Evolutionary conservation across 1,140 invertebrate genomes (phyloP), one percentile per base, ranked within the genome.

Genomic region (Episyrphus balteatus): DNA sequence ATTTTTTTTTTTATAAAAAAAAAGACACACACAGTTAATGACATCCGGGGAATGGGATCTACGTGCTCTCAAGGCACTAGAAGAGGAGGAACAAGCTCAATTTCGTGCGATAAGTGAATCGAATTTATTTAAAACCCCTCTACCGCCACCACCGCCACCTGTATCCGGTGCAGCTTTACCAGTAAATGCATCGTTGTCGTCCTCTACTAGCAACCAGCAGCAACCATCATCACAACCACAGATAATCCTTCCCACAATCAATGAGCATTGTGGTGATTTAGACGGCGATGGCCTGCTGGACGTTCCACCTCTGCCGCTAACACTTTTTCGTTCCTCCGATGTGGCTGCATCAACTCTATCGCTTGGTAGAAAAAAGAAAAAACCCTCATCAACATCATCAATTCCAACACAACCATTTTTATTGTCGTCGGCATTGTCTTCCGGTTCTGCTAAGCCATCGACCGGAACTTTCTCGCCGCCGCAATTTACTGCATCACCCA

Each of bases 11-110:
- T n/a, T n/a, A n/a, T n/a, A n/a, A n/a, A n/a, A n/a, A n/a, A n/a
- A 26, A 26, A 26, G 8, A 26, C 21, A 12, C 30, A 42, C 44
- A 43, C 31, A 47, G 48, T 41, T 30, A 14, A 67, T 67, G 64
- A 56, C 61, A 38, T 66, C 63, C 39, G 64, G 61, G 30, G 64
- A 67, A 49, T 66, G 64, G 64, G 64, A 67, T 52, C 50, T 67
- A 45, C 54, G 55, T 45, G 64, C 64, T 50, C 56, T 67, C 0
- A 64, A 67, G 42, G 64, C 64, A 54, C 60, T 67, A 30, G 64
- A 67, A 48, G 60, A 64, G 41, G 61, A 67, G 46, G 61, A 66
- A 44, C 58, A 63, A 44, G 58, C 55, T 31, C 59, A 66, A 45
- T 66, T 66, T 33, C 50, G 62, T 45, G 57, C 58, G 5, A 54